Conservation (phyloP, 2,888 invertebrate genomes). For the Autographa pulchrina region DNA sequence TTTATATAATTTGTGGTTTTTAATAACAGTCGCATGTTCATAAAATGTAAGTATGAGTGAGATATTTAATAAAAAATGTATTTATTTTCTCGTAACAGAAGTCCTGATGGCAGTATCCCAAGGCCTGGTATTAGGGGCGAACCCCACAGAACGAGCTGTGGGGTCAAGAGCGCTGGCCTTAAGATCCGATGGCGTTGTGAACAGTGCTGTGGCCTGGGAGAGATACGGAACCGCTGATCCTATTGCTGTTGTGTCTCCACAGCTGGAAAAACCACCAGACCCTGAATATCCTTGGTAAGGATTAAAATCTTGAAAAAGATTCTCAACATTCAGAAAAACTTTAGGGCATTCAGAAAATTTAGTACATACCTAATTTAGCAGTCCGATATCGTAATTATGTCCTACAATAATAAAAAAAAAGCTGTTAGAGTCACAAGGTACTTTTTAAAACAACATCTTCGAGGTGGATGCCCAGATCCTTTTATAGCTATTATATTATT, state of each 20-base stretch:
- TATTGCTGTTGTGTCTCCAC: conserved; percentile 82
- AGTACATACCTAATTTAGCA: too few species aligned
- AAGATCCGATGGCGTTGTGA: conserved; percentile 76
- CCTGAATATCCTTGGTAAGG: conserved; percentile 93
- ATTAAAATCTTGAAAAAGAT: too few species aligned
- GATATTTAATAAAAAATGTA: neutral
- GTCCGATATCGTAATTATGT: too few species aligned
- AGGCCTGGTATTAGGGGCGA: conserved; percentile 90
- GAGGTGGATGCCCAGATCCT: too few species aligned
- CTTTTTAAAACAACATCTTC: too few species aligned
- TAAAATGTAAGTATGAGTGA: too few species aligned
- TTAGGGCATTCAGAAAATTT: neutral
- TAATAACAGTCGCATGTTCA: too few species aligned
- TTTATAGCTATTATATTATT: too few species aligned
- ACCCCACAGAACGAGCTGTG: conserved; percentile 85
- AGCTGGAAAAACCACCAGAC: conserved; percentile 91
- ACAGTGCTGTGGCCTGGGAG: conserved; percentile 83
- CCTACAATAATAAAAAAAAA: too few species aligned
- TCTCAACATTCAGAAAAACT: too few species aligned
- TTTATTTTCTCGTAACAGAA: conserved; percentile 80
- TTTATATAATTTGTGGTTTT: too few species aligned
- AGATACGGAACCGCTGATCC: conserved; percentile 82
- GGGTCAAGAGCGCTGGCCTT: conserved; percentile 86
- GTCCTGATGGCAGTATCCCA: conserved; percentile 93
- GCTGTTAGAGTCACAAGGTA: too few species aligned